These are phyloP conservation scores for Platygyra sinensis DNA, from an alignment of 64 coral and sea anemone species.

Conservation along the genomic window DNA sequence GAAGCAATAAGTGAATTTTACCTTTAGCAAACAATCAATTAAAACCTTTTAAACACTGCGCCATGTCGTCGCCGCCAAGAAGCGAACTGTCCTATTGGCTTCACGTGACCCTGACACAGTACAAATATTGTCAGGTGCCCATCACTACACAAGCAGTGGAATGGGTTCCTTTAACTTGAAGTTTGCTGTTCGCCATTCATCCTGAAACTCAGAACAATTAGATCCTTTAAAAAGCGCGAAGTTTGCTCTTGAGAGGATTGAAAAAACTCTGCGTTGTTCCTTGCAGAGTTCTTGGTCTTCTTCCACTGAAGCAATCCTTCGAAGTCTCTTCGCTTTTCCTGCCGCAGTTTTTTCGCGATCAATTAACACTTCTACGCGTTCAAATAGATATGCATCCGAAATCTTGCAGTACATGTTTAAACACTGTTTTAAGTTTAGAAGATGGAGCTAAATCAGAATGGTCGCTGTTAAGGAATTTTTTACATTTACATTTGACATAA, in stretches of 20 bases:
- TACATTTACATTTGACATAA: background rate
- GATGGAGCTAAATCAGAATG: background rate
- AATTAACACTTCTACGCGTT: background rate
- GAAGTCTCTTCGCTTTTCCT: background rate
- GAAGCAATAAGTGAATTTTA: conserved; percentile 91
- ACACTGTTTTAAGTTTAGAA: no score
- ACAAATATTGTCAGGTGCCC: conserved; percentile 81
- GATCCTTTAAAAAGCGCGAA: background rate
- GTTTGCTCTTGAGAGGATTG: background rate
- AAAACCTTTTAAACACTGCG: conserved; percentile 98
- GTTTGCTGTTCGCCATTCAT: background rate
- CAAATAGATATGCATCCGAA: background rate
- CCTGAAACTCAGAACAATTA: background rate
- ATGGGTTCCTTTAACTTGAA: background rate
- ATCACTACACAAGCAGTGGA: conserved; percentile 37
- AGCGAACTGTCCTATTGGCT: conserved; percentile 38
- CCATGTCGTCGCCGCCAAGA: conserved; percentile 83
- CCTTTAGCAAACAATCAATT: conserved; percentile 96
- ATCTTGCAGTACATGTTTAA: background rate
- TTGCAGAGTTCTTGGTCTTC: background rate
- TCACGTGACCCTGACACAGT: conserved; percentile 35
- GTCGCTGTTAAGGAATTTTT: background rate
- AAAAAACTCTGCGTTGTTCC: background rate
- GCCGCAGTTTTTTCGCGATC: background rate
- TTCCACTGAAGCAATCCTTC: background rate